Percentiles rank a stretch among this genome's conserved stretches.
Evolutionary conservation across 2,797 vertebrate genomes (phyloP).

Genomic region (Thunnus albacares): DNA sequence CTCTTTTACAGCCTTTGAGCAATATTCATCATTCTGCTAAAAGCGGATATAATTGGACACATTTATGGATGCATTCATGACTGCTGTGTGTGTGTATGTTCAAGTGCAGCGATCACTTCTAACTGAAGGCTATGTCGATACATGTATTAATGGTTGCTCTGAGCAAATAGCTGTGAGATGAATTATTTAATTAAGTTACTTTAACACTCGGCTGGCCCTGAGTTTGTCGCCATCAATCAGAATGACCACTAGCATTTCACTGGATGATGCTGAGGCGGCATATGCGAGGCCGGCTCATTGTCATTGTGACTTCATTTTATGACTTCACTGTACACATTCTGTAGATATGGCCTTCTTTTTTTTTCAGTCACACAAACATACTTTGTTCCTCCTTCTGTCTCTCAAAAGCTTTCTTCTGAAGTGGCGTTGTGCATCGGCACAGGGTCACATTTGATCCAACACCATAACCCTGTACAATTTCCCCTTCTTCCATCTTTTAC

Average conservation of each 20-base stretch:
- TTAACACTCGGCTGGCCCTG: constrained; percentile 59
- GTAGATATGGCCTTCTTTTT: constrained; percentile 10
- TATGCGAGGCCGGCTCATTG: constrained; percentile 37
- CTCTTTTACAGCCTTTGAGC: constrained; percentile 40
- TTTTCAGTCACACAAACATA: constrained; percentile 22
- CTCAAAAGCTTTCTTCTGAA: constrained; percentile 41
- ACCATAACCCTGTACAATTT: constrained; percentile 51
- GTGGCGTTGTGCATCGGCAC: constrained; percentile 31
- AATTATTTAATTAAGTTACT: constrained; percentile 73
- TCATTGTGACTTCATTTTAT: constrained; percentile 28
- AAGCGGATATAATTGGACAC: constrained; percentile 55
- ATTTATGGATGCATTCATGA: constrained; percentile 55
- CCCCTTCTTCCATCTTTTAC: constrained; percentile 63
- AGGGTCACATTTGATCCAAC: constrained; percentile 64
- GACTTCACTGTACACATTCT: constrained; percentile 3
- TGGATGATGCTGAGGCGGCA: constrained; percentile 44
- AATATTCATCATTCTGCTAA: constrained; percentile 56
- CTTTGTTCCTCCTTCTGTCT: constrained; percentile 41
- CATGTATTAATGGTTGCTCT: constrained; percentile 55
- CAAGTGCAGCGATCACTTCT: constrained; percentile 46
- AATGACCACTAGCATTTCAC: constrained; percentile 44
- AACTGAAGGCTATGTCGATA: constrained; percentile 66
- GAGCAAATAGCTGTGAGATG: constrained; percentile 62
- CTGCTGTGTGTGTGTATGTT: constrained; percentile 19
- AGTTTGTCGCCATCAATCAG: constrained; percentile 63